These are phyloP conservation scores for Scaptomyza reducta DNA, from an alignment of 2,888 invertebrate species.

Conservation along the genomic window DNA sequence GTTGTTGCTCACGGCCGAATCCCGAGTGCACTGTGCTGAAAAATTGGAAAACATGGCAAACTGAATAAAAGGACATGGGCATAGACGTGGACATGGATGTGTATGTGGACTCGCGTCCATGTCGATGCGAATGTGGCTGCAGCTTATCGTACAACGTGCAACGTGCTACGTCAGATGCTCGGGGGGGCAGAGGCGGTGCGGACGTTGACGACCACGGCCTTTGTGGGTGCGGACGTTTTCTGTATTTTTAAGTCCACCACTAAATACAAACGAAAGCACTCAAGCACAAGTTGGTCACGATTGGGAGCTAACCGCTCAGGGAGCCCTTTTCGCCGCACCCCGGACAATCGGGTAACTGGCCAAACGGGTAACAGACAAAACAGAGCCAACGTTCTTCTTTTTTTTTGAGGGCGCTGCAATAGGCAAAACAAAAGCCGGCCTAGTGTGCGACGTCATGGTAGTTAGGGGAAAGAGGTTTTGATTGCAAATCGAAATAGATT, in stretches of 20 bases:
- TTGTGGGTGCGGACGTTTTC: constrained; percentile 58
- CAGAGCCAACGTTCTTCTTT: constrained; percentile 28
- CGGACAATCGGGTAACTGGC: constrained; percentile 15
- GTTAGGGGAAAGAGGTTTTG: constrained; percentile 79
- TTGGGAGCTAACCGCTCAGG: constrained; percentile 56
- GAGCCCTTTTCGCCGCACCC: neutral
- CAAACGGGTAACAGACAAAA: constrained; percentile 23
- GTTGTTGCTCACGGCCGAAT: constrained; percentile 49
- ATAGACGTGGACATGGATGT: constrained; percentile 22
- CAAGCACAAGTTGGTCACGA: constrained; percentile 81
- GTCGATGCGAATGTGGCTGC: constrained; percentile 30
- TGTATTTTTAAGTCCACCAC: constrained; percentile 83
- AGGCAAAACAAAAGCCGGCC: constrained; percentile 44
- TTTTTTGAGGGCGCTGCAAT: neutral
- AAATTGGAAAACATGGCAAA: constrained; percentile 74
- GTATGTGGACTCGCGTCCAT: constrained; percentile 26
- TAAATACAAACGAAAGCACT: constrained; percentile 83
- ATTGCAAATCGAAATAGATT: constrained; percentile 82
- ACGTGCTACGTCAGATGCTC: neutral
- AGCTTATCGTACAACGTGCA: constrained; percentile 68
- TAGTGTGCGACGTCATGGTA: constrained; percentile 76
- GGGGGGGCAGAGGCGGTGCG: constrained; percentile 37
- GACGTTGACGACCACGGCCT: constrained; percentile 63
- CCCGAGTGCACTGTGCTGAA: constrained; percentile 62
- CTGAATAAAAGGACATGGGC: constrained; percentile 48